Conservation (phyloP, 2,888 invertebrate species). For the Matsumyia berberina region DNA sequence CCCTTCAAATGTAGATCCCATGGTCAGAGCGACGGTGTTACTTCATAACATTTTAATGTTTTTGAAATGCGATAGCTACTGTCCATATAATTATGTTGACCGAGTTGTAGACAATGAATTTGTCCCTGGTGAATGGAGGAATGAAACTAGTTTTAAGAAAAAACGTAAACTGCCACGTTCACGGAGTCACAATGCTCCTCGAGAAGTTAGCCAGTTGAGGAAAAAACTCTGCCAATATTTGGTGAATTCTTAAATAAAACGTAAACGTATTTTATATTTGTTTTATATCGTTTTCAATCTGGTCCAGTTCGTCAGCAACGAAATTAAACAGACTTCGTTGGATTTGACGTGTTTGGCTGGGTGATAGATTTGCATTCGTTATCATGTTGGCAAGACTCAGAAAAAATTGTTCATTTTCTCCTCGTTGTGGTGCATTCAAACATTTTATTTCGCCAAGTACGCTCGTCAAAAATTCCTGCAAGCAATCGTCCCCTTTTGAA, state of each 20-base stretch:
- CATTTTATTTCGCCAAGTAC: slow-evolving; percentile 2
- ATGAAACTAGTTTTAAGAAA: slow-evolving; percentile 16
- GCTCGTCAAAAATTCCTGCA: slow-evolving; percentile 20
- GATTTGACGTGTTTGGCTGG: no score
- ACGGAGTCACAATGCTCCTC: slow-evolving; percentile 4
- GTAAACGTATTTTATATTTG: neutral
- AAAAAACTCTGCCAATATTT: slow-evolving; percentile 11
- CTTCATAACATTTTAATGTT: slow-evolving; percentile 27
- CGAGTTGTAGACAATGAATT: slow-evolving; percentile 9
- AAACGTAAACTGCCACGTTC: slow-evolving; percentile 1
- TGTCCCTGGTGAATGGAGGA: slow-evolving; percentile 21
- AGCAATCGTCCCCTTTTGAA: slow-evolving; percentile 8
- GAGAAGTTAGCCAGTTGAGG: slow-evolving; percentile 18
- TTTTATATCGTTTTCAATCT: slow-evolving; percentile 20
- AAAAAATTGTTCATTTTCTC: no score
- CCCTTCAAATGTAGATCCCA: slow-evolving; percentile 34
- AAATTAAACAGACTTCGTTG: no score
- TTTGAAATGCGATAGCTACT: slow-evolving; percentile 21
- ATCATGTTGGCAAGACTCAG: no score
- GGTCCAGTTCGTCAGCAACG: no score
- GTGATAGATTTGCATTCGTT: no score
- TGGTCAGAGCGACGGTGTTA: slow-evolving; percentile 17
- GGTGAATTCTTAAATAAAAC: neutral
- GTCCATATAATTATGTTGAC: slow-evolving; percentile 1
- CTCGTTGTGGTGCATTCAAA: neutral